Percentiles rank a stretch among this genome's conserved stretches.
Evolutionary conservation across 2,888 invertebrate genomes (phyloP).

Genomic region (Agrenia bidenticulata): DNA sequence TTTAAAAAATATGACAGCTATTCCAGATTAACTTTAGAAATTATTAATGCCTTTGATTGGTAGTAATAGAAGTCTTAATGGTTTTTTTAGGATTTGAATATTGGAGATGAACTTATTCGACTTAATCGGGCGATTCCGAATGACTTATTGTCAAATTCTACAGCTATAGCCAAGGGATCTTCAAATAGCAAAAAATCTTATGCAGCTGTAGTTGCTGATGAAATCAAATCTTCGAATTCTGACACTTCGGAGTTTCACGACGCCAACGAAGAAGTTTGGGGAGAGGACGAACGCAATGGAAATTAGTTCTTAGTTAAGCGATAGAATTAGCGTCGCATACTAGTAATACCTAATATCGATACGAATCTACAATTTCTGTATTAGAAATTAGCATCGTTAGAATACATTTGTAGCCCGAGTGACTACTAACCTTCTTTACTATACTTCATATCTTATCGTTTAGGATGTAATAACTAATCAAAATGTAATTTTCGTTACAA

Average conservation of each 20-base stretch:
- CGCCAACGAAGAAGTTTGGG: neutral
- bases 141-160: neutral
- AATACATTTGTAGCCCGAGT: too few relatives aligned
- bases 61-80: too few relatives aligned
- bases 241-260: neutral
- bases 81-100: constrained; percentile 61
- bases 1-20: too few relatives aligned
- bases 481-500: too few relatives aligned
- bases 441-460: too few relatives aligned
- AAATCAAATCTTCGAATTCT: neutral
- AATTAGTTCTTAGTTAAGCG: constrained; percentile 1
- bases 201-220: constrained; percentile 35
- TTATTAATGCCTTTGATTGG: too few relatives aligned
- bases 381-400: too few relatives aligned
- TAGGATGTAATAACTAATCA: too few relatives aligned
- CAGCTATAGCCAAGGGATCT: neutral
- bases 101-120: constrained; percentile 64
- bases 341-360: neutral
- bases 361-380: too few relatives aligned
- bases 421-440: too few relatives aligned
- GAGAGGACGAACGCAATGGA: constrained; percentile 10
- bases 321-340: neutral
- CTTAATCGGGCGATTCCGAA: constrained; percentile 61
- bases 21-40: too few relatives aligned
- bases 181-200: constrained; percentile 34